A percentile compares a stretch with the other conserved stretches of the same genome.
Conservation (phyloP, 2,113 vertebrate genomes). For the Anarrhichthys ocellatus region DNA sequence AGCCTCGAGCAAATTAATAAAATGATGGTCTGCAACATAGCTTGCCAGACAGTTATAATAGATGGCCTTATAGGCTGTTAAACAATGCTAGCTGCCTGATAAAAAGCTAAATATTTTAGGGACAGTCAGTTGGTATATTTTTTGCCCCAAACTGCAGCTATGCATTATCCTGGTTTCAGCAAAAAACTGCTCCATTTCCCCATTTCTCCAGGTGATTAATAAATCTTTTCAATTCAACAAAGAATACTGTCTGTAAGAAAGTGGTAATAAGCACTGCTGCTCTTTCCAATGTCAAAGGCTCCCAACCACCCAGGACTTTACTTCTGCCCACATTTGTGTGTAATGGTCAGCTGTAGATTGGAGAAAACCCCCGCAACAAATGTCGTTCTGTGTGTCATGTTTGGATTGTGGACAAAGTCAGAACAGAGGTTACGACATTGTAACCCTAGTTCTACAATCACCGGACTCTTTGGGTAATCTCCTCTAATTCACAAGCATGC, state of each 20-base stretch:
- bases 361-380: background rate
- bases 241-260: background rate
- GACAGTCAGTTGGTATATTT: background rate
- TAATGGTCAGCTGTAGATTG: background rate
- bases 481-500: too few relatives aligned
- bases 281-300: background rate
- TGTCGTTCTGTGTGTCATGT: background rate
- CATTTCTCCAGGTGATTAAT: background rate
- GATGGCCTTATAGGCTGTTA: background rate
- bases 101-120: background rate
- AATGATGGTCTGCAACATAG: constrained; percentile 19
- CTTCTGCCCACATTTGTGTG: background rate
- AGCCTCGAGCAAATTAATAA: constrained; percentile 24
- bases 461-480: too few relatives aligned
- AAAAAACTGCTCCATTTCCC: background rate
- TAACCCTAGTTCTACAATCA: too few relatives aligned
- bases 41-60: constrained; percentile 13
- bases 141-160: background rate
- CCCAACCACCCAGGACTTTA: background rate
- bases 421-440: too few relatives aligned
- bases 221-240: background rate
- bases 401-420: too few relatives aligned
- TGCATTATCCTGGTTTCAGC: background rate
- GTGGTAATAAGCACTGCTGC: background rate
- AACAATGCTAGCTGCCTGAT: constrained; percentile 22